A percentile compares a stretch with the other conserved stretches of the same genome.
phyloP scores from a whole-genome alignment of 2,113 vertebrate species.

The Hydrochoerus hydrochaeris region DNA sequence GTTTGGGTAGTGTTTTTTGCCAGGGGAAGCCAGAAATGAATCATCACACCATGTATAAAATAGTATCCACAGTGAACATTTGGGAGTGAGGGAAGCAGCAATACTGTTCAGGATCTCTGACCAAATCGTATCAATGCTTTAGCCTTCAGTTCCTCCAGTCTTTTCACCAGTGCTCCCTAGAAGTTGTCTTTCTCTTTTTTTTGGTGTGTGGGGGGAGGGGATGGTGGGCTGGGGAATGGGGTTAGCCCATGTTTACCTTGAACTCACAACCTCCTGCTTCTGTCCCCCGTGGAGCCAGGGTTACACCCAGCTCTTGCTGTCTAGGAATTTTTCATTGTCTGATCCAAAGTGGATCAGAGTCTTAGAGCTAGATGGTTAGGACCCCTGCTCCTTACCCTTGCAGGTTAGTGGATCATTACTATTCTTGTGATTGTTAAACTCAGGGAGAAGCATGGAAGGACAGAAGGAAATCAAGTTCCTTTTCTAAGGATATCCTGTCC shows the following conservation, averaged over 20 bases:
- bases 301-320: not conserved
- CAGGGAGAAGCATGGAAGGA: not conserved
- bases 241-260: not conserved
- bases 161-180: not conserved
- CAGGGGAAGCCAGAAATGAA: not conserved
- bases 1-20: constrained; percentile 7
- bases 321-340: not conserved
- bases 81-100: not conserved
- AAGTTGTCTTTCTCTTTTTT: not conserved
- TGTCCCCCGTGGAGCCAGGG: not conserved
- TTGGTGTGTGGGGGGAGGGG: not conserved
- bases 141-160: not conserved
- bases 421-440: not conserved
- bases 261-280: not conserved
- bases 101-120: not conserved
- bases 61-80: not conserved
- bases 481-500: constrained; percentile 15
- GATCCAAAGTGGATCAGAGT: not conserved
- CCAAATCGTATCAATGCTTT: not conserved
- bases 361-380: not conserved
- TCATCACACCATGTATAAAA: not conserved
- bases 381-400: not conserved
- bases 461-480: not conserved
- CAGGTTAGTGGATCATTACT: not conserved
- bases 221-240: not conserved